phyloP scores from a whole-genome alignment of 2,888 invertebrate genomes.

The Coremacera marginata region DNA sequence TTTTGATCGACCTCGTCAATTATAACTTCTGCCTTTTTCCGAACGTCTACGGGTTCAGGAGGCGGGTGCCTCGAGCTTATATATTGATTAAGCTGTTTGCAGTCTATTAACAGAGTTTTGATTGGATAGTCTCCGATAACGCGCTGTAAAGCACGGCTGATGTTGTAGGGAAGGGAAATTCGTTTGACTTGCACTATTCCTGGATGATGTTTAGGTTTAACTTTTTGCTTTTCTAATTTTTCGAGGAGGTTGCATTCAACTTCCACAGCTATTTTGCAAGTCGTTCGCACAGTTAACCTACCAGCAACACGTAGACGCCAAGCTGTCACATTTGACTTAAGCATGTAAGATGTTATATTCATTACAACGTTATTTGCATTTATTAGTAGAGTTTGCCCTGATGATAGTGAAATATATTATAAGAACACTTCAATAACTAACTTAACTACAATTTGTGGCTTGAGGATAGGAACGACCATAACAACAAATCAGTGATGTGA shows the following conservation, averaged over 20 bases:
- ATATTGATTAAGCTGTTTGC: conserved; percentile 73
- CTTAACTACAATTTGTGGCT: no score
- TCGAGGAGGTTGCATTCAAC: conserved; percentile 54
- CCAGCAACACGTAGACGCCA: neutral
- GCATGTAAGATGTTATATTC: neutral
- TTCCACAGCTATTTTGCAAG: conserved; percentile 62
- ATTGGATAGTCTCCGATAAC: conserved; percentile 74
- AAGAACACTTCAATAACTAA: no score
- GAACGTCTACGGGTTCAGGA: conserved; percentile 71
- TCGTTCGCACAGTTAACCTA: conserved; percentile 46
- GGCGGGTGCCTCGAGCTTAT: conserved; percentile 77
- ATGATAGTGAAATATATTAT: no score
- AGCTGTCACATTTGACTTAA: neutral
- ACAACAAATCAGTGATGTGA: no score
- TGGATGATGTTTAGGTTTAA: conserved; percentile 80
- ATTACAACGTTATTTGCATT: neutral
- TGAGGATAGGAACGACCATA: no score
- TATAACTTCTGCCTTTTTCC: conserved; percentile 57
- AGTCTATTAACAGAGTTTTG: conserved; percentile 72
- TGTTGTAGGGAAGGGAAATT: conserved; percentile 73
- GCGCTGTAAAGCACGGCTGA: conserved; percentile 73
- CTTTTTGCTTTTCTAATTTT: conserved; percentile 56
- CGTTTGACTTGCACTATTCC: conserved; percentile 74
- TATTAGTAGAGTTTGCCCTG: no score
- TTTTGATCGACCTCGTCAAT: conserved; percentile 57